These are phyloP conservation scores for Pitta sordida DNA, from an alignment of 2,113 vertebrate genomes.

Conservation along the genomic window DNA sequence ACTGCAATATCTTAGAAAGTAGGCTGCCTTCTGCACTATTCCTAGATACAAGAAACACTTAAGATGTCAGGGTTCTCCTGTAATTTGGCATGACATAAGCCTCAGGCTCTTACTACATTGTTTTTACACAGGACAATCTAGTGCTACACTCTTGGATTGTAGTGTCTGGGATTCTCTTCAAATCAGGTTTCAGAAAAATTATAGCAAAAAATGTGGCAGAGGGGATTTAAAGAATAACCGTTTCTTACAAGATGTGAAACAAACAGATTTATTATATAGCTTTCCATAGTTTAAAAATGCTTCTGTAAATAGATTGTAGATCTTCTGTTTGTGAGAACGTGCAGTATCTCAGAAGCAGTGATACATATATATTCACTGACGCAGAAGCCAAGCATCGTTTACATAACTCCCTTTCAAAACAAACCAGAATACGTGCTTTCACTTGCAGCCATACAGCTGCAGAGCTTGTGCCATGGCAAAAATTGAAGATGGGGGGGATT, in stretches of 20 bases:
- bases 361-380: background rate
- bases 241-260: background rate
- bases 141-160: background rate
- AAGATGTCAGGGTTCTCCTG: background rate
- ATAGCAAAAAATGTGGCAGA: background rate
- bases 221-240: background rate
- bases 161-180: background rate
- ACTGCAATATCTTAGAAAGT: background rate
- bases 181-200: background rate
- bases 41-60: background rate
- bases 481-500: background rate
- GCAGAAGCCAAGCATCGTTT: background rate
- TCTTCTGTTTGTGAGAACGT: background rate
- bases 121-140: background rate
- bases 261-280: background rate
- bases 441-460: background rate
- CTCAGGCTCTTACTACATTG: background rate
- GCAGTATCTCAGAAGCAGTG: background rate
- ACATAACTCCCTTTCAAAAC: background rate
- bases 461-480: background rate
- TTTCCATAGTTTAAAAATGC: background rate
- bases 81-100: background rate
- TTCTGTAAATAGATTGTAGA: background rate
- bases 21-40: background rate
- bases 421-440: background rate